Percentiles rank a stretch among this genome's conserved stretches.
phyloP scores from a whole-genome alignment of 37 sponge, comb jelly and placozoan species.

The Beroe forskalii region DNA sequence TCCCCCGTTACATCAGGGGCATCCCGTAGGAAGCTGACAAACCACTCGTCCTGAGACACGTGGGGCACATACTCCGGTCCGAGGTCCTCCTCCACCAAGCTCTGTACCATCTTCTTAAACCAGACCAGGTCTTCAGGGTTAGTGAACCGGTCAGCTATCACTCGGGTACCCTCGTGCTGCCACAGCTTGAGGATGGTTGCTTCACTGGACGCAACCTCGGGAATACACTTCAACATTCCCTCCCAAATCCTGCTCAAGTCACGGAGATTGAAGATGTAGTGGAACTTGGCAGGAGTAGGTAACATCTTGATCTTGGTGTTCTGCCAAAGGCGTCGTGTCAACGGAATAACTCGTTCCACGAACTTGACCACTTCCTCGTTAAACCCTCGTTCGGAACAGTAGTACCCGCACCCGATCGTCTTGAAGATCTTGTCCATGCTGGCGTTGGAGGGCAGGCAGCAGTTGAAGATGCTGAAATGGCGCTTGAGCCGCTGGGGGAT shows the following conservation, averaged over 20 bases:
- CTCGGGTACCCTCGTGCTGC: slow-evolving; percentile 66
- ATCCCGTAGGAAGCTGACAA: slow-evolving; percentile 65
- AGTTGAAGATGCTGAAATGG: slow-evolving; percentile 66
- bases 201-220: slow-evolving; percentile 18
- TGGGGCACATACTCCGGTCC: slow-evolving; percentile 22
- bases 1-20: slow-evolving; percentile 64
- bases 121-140: slow-evolving; percentile 62
- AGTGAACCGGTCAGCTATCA: slow-evolving; percentile 64
- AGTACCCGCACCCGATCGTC: slow-evolving; percentile 62
- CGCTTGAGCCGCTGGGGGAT: slow-evolving; percentile 64
- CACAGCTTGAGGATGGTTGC: slow-evolving; percentile 58
- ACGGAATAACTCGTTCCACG: slow-evolving; percentile 9
- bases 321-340: slow-evolving; percentile 49
- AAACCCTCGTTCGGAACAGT: slow-evolving; percentile 62
- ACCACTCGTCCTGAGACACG: slow-evolving; percentile 52
- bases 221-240: slow-evolving; percentile 64
- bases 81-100: slow-evolving; percentile 48
- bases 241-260: slow-evolving; percentile 65
- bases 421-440: slow-evolving; percentile 66
- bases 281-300: slow-evolving; percentile 67
- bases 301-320: slow-evolving; percentile 43
- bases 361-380: slow-evolving; percentile 22
- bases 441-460: slow-evolving; percentile 62
- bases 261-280: slow-evolving; percentile 68
- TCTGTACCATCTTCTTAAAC: slow-evolving; percentile 42